Base-by-base conservation (phyloP, 2,113 vertebrate species). In the Perognathus longimembris region DNA sequence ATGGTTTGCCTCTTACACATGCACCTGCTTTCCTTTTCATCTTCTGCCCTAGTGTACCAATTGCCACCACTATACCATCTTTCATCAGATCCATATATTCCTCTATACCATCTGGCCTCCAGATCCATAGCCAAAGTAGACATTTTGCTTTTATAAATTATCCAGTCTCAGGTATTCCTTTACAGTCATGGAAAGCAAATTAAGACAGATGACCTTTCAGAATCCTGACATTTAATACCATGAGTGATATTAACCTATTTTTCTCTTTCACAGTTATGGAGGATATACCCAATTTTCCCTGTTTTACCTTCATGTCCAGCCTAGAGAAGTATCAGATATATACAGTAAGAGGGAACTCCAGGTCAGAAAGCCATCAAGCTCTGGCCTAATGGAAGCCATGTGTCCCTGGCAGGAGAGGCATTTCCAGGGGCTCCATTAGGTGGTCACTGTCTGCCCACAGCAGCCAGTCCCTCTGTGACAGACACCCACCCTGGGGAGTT, bases 401-500 rank as follows among this genome's bases (percentile, higher is more conserved):
- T 67, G 77, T 71, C 30, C 28, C 81, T 92, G 76, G 63, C 63
- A 85, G 75, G 14, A 95, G 86, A 95, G 63, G 20, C 80, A 80
- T 70, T 70, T 76, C 12, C 40, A 61, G 69, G 71, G 66, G 40
- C 50, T 96, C 34, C 74, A 76, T 91, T 94, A 90, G 70, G 77
- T 85, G 4, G 0, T 67, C 91, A 87, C 90, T 92, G 89, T 71
- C 85, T 80, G 71, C 80, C 88, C 85, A 90, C 7, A 79, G 74
- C 69, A 85, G 80, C 88, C 90, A 88, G 71, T 8, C 86, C 50
- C 3, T 18, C 71, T 18, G 17, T 85, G 95, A 95, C 71, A 94
- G 86, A 96, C 75, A 92, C 93, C 95, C 75, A 92, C 93, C 95
- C 92, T 97, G 84, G 64, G 95, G 93, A 94, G 83, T 78, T 91